Evolutionary conservation across 2,888 invertebrate species (phyloP).

Genomic region (Salpingus planirostris): DNA sequence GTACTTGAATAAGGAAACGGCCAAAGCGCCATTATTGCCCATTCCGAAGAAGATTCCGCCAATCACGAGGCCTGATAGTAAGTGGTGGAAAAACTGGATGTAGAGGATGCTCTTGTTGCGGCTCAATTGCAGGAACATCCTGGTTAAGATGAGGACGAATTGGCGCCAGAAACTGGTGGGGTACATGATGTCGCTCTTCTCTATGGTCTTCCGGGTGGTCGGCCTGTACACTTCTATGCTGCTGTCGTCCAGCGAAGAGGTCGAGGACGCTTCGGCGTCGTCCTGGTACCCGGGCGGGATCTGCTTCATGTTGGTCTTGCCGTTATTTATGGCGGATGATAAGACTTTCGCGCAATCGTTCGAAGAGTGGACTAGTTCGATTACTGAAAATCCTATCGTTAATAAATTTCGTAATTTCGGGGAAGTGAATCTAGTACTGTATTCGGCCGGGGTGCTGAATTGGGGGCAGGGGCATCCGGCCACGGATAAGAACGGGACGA

Average conservation of each 20-base stretch:
- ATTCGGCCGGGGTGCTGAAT: conserved; percentile 75
- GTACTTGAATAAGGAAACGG: conserved; percentile 53
- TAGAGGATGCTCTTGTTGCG: conserved; percentile 46
- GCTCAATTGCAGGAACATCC: conserved; percentile 49
- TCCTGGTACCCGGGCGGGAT: conserved; percentile 9
- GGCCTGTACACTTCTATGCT: conserved; percentile 21
- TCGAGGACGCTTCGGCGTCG: conserved; percentile 7
- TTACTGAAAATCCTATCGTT: conserved; percentile 30
- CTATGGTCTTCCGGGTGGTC: conserved; percentile 19
- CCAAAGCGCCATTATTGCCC: conserved; percentile 49
- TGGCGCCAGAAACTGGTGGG: conserved; percentile 49
- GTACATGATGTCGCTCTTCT: conserved; percentile 28
- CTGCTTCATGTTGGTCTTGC: conserved; percentile 30
- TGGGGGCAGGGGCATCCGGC: conserved; percentile 61
- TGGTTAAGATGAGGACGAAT: conserved; percentile 44
- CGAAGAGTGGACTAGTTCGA: conserved; percentile 39
- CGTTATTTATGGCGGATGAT: conserved; percentile 36
- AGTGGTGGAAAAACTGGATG: conserved; percentile 51
- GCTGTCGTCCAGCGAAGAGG: no score
- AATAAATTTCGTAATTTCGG: neutral
- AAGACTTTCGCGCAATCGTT: conserved; percentile 30
- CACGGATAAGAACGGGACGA: conserved; percentile 60
- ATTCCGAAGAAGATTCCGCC: conserved; percentile 50
- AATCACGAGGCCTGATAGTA: conserved; percentile 45
- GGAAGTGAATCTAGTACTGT: no score